phyloP scores from a whole-genome alignment of 2,888 invertebrate species.

The Blera fallax region DNA sequence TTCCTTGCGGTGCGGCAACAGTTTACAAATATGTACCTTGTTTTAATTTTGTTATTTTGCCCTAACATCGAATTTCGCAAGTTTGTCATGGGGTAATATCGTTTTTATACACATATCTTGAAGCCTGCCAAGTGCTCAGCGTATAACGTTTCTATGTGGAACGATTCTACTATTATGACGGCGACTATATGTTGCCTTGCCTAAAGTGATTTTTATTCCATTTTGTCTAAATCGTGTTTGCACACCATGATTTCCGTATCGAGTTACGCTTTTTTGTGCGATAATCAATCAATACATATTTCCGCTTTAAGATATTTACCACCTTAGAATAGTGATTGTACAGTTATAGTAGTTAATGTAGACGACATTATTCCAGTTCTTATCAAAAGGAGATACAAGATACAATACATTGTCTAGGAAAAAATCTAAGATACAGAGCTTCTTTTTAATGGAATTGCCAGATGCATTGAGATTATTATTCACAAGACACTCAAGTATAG shows the following conservation, averaged over 20 bases:
- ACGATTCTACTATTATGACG: conserved; percentile 17
- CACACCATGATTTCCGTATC: background rate
- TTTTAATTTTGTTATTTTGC: conserved; percentile 25
- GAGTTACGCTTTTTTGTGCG: background rate
- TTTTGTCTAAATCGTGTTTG: background rate
- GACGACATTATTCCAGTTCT: too few relatives aligned
- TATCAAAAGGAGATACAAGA: too few relatives aligned
- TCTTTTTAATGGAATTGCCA: too few relatives aligned
- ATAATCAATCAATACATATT: background rate
- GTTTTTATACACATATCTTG: conserved; percentile 39
- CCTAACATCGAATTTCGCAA: conserved; percentile 35
- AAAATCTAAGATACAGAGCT: too few relatives aligned
- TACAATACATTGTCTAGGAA: too few relatives aligned
- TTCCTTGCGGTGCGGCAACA: background rate
- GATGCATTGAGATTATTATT: too few relatives aligned
- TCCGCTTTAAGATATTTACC: background rate
- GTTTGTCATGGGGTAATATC: conserved; percentile 37
- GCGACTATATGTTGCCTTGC: background rate
- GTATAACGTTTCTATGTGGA: conserved; percentile 3
- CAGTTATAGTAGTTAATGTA: too few relatives aligned
- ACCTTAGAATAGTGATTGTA: too few relatives aligned
- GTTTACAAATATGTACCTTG: conserved; percentile 32
- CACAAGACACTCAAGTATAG: too few relatives aligned
- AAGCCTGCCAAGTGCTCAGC: conserved; percentile 56
- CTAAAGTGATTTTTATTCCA: background rate